Percentiles rank a stretch among this genome's conserved stretches.
phyloP scores from a whole-genome alignment of 2,797 vertebrate genomes.

The Typhlichthys eigenmanni region DNA sequence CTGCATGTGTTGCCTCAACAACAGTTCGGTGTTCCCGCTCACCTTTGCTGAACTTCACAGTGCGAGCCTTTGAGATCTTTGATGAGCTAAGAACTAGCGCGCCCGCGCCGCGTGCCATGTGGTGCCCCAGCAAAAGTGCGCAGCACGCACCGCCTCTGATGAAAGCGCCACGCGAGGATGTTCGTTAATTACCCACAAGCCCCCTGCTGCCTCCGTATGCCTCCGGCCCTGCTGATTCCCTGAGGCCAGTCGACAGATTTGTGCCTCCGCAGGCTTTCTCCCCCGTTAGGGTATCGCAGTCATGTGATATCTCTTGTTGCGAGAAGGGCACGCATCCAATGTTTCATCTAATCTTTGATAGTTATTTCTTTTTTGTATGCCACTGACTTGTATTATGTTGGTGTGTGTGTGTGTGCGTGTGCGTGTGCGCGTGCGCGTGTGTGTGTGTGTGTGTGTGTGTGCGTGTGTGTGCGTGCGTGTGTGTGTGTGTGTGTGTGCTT shows the following conservation, averaged over 20 bases:
- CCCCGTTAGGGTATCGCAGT: neutral
- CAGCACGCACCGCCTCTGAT: constrained; percentile 13
- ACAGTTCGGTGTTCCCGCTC: constrained; percentile 23
- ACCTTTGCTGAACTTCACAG: constrained; percentile 18
- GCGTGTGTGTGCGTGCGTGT: constrained; percentile 3
- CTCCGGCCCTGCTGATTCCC: constrained; percentile 34
- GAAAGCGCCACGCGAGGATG: constrained; percentile 34
- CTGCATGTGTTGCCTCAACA: constrained; percentile 10
- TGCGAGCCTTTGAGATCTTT: neutral
- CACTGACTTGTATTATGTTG: constrained; percentile 15
- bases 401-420: too few relatives aligned
- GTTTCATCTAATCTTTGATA: neutral
- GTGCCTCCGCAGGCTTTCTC: constrained; percentile 16
- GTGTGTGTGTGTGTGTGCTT: constrained; percentile 13
- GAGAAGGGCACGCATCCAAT: neutral
- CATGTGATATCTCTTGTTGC: neutral
- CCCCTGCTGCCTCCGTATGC: constrained; percentile 9
- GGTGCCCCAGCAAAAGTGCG: constrained; percentile 16
- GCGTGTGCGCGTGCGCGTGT: neutral
- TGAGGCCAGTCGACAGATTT: constrained; percentile 22
- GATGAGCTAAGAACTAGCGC: constrained; percentile 28
- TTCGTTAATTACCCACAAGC: constrained; percentile 51
- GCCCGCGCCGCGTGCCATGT: constrained; percentile 5
- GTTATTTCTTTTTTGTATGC: neutral
- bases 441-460: neutral